Percentiles rank a stretch among this genome's conserved stretches.
phyloP scores from a whole-genome alignment of 2,888 invertebrate genomes.

The Dione juno region DNA sequence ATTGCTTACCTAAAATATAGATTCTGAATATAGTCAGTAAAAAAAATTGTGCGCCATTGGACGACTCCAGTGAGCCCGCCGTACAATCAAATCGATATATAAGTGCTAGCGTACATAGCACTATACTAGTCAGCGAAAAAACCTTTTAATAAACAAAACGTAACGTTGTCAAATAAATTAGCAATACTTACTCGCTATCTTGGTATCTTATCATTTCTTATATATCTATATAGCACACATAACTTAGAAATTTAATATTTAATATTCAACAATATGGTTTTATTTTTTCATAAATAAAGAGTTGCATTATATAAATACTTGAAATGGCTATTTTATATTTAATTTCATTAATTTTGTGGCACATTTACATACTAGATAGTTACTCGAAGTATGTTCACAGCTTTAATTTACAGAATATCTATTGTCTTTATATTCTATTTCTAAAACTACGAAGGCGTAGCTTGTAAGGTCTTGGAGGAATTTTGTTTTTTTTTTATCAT shows the following conservation, averaged over 20 bases:
- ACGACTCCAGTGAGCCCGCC: slow-evolving; percentile 23
- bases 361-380: too few relatives aligned
- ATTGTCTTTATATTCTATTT: too few relatives aligned
- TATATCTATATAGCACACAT: background rate
- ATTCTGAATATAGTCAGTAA: slow-evolving; percentile 52
- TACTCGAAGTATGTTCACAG: too few relatives aligned
- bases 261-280: too few relatives aligned
- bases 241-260: background rate
- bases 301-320: too few relatives aligned
- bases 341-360: too few relatives aligned
- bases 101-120: slow-evolving; percentile 55
- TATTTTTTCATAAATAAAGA: too few relatives aligned
- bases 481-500: too few relatives aligned
- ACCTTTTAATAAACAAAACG: slow-evolving; percentile 53
- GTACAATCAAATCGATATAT: slow-evolving; percentile 55
- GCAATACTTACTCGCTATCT: background rate
- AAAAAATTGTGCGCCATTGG: slow-evolving; percentile 49
- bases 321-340: too few relatives aligned
- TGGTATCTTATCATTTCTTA: background rate
- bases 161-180: background rate
- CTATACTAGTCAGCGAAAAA: slow-evolving; percentile 54
- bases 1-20: slow-evolving; percentile 59
- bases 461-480: too few relatives aligned
- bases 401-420: too few relatives aligned
- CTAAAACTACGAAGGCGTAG: too few relatives aligned